Conservation (phyloP, 1,140 invertebrate species). For the Armadillidium nasatum region DNA sequence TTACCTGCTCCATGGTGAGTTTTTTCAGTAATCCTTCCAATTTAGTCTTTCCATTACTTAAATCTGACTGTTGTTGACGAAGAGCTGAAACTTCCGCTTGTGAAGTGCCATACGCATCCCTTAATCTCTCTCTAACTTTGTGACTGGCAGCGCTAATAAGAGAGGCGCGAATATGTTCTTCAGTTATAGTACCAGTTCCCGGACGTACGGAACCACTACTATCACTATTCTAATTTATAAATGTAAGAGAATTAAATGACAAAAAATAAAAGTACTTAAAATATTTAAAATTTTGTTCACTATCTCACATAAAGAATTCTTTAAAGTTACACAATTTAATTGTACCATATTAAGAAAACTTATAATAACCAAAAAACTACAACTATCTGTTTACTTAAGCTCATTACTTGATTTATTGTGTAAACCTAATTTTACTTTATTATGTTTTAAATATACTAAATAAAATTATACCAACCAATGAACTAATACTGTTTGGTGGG, state of each 20-base stretch:
- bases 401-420: too few species aligned
- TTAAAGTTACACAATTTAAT: too few species aligned
- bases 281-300: too few species aligned
- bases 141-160: conserved; percentile 91
- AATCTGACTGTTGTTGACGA: conserved; percentile 78
- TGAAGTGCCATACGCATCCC: conserved; percentile 82
- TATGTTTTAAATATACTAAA: too few species aligned
- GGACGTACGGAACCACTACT: conserved; percentile 7
- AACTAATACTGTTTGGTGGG: not conserved
- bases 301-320: too few species aligned
- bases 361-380: too few species aligned
- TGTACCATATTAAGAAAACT: too few species aligned
- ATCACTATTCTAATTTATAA: not conserved
- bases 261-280: too few species aligned
- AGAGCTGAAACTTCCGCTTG: conserved; percentile 88
- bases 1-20: conserved; percentile 75
- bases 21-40: conserved; percentile 75
- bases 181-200: conserved; percentile 73
- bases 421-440: too few species aligned
- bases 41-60: conserved; percentile 76
- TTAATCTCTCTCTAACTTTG: conserved; percentile 76
- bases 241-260: too few species aligned
- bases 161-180: conserved; percentile 90
- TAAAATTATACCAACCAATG: not conserved
- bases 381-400: too few species aligned